Percentiles rank a stretch among this genome's conserved stretches.
Conservation (phyloP, 2,888 invertebrate species). For the Eilema caniola region DNA sequence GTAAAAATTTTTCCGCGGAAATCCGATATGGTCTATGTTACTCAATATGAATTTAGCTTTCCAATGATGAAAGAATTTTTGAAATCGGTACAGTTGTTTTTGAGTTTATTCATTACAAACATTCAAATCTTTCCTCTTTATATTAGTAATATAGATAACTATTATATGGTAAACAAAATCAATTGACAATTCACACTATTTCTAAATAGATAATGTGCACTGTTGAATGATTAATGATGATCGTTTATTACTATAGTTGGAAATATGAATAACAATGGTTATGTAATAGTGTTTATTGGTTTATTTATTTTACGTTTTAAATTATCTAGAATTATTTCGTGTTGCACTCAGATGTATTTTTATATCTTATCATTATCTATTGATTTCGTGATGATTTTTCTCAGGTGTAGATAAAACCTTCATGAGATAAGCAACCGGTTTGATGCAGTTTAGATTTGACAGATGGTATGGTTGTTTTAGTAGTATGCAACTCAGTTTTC, state of each 20-base stretch:
- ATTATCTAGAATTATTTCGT: not conserved
- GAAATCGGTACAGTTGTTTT: too few relatives aligned
- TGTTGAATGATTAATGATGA: not conserved
- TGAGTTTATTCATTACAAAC: too few relatives aligned
- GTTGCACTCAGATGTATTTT: not conserved
- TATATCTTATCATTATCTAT: not conserved
- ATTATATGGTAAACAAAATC: too few relatives aligned
- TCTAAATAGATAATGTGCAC: too few relatives aligned
- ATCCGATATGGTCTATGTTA: too few relatives aligned
- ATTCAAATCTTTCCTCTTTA: too few relatives aligned
- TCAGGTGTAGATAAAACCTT: not conserved
- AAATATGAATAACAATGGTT: not conserved
- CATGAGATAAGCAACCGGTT: not conserved
- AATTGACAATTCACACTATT: too few relatives aligned
- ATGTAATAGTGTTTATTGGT: not conserved
- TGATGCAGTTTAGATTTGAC: not conserved
- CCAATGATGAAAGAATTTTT: too few relatives aligned
- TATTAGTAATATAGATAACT: too few relatives aligned
- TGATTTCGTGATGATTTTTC: constrained; percentile 4
- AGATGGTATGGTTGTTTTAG: not conserved
- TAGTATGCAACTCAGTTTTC: not conserved
- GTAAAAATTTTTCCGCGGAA: too few relatives aligned
- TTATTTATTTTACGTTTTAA: not conserved
- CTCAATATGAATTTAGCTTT: too few relatives aligned
- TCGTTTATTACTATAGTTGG: not conserved